These are phyloP conservation scores for Collichthys lucidus DNA, from an alignment of 2,113 vertebrate genomes.

Conservation along the genomic window DNA sequence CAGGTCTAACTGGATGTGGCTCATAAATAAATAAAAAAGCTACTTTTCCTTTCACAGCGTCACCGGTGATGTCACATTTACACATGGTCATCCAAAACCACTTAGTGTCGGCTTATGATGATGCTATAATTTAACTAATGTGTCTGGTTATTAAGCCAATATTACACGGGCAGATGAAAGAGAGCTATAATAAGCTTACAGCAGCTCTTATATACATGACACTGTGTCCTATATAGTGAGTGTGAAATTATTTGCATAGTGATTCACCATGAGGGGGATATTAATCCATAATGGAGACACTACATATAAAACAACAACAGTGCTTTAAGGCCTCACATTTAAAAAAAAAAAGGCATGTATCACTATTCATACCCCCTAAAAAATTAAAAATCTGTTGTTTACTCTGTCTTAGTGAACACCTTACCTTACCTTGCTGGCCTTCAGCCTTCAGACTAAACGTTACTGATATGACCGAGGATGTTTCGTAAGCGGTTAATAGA, in stretches of 20 bases:
- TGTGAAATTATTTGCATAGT: too few species aligned
- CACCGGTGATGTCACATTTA: neutral
- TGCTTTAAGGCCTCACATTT: neutral
- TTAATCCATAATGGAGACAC: neutral
- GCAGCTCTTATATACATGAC: neutral
- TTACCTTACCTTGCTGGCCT: slow-evolving; percentile 31
- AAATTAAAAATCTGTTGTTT: neutral
- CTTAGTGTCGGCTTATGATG: neutral
- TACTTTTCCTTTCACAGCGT: too few species aligned
- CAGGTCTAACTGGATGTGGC: too few species aligned
- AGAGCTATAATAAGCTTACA: neutral
- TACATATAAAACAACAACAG: neutral
- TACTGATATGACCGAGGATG: neutral
- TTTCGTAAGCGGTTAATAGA: neutral
- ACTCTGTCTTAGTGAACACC: neutral
- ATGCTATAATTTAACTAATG: neutral
- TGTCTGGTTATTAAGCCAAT: too few species aligned
- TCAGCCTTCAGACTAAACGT: neutral
- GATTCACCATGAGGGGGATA: neutral
- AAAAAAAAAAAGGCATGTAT: neutral
- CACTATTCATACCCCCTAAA: neutral
- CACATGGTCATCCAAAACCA: neutral
- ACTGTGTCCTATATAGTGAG: neutral
- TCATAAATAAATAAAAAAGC: too few species aligned
- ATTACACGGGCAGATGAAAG: neutral